These are phyloP conservation scores for Metallyticus violacea DNA, from an alignment of 2,888 invertebrate genomes.

Conservation along the genomic window DNA sequence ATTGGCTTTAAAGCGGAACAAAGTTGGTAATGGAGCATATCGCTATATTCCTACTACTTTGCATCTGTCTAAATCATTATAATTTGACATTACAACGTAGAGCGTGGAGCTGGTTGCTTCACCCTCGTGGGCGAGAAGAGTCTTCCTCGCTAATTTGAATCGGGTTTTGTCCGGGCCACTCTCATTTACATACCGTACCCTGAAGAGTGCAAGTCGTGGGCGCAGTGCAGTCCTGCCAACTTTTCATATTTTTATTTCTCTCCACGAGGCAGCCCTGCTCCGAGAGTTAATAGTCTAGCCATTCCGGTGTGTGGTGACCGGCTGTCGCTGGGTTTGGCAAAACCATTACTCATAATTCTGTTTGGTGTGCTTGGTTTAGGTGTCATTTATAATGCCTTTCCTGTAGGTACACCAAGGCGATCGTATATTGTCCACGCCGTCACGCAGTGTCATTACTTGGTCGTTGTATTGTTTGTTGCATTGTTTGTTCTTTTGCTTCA, in stretches of 20 bases:
- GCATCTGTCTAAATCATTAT: too few relatives aligned
- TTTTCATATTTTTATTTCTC: neutral
- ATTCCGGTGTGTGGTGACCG: neutral
- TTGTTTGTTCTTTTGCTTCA: neutral
- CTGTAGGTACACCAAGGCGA: neutral
- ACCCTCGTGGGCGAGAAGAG: neutral
- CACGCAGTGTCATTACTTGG: neutral
- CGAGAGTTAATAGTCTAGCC: neutral
- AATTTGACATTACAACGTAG: neutral
- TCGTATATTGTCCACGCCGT: neutral
- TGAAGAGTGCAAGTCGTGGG: neutral
- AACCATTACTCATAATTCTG: neutral
- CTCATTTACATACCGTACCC: neutral
- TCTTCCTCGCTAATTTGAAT: neutral
- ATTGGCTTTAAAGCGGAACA: too few relatives aligned
- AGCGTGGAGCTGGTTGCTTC: neutral
- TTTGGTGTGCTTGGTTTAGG: neutral
- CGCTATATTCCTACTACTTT: too few relatives aligned
- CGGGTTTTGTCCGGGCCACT: neutral
- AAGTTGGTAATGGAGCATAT: too few relatives aligned
- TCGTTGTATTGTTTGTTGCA: neutral
- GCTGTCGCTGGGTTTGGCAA: neutral
- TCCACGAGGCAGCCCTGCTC: neutral
- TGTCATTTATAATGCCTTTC: neutral
- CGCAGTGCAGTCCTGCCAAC: neutral